Evolutionary conservation across 2,113 vertebrate genomes (phyloP), one percentile per base, ranked within the genome.

Genomic region (Phocoena sinus): DNA sequence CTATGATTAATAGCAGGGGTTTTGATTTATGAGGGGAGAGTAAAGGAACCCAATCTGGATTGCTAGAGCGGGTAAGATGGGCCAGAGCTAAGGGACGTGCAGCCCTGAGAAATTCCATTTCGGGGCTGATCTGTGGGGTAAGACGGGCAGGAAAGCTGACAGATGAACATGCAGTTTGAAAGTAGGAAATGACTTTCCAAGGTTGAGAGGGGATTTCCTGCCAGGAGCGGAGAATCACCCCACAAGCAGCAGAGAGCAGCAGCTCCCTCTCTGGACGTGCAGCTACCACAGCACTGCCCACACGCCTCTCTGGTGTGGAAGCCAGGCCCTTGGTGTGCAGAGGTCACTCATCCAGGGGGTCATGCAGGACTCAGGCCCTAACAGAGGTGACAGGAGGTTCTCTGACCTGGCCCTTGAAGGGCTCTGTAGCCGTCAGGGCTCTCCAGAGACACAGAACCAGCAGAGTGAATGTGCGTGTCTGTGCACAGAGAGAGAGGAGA

Each of bases 191-290:
- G 8, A 11, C 88, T 88, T 58, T 38, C 68, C 36, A 6, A 21
- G 4, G 36, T 0, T 2, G 5, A 38, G 20, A 41, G 2, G 25
- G 31, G 77, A 65, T 33, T 41, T 36, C 63, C 68, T 41, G 1
- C n/a, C 33, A 13, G 18, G 38, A 44, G 36, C 3, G 31, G 86
- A 60, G 38, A 36, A 2, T 60, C 4, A 0, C 1, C 25, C 7
- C 28, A 8, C 2, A 0, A 9, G 36, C 13, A 8, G 23, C 36
- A 50, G 60, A 50, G 77, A 31, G 21, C 2, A 0, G 3, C 3
- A 1, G 21, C 44, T 18, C 11, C 0, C 0, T 1, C 38, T 28
- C 5, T 1, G 1, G 5, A 44, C 6, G 8, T 1, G 8, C 2
- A 12, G 18, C 15, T 44, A 13, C 20, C 79, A 17, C 10, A 12